Conservation (phyloP, 2,797 vertebrate species). For the Passerculus sandwichensis region DNA sequence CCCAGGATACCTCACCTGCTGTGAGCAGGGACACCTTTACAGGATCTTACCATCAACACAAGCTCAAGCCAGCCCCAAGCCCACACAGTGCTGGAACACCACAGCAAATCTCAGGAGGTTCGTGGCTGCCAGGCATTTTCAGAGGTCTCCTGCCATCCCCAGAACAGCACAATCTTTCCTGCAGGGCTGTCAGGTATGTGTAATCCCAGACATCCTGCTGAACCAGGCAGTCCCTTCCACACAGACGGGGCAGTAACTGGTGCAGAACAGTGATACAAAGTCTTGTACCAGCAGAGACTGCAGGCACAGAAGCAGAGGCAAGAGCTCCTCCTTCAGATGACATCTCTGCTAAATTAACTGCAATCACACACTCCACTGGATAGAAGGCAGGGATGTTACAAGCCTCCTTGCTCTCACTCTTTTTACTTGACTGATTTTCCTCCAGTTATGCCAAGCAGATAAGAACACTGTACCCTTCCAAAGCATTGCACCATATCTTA, state of each 20-base stretch:
- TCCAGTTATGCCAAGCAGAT: background rate
- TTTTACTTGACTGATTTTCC: background rate
- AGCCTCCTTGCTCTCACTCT: background rate
- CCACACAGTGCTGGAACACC: background rate
- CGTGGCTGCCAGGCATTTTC: background rate
- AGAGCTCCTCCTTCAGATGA: slow-evolving; percentile 28
- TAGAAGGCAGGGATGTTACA: background rate
- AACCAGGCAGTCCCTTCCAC: background rate
- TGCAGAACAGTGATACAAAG: fast-evolving
- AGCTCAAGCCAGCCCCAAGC: background rate
- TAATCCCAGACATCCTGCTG: background rate
- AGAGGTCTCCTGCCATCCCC: background rate
- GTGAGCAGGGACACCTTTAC: background rate
- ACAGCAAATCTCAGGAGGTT: background rate
- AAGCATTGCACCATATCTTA: background rate
- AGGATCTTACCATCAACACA: background rate
- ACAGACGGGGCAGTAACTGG: background rate
- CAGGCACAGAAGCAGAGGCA: background rate
- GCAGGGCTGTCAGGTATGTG: background rate
- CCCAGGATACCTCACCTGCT: background rate
- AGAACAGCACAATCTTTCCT: background rate
- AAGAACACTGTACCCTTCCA: background rate
- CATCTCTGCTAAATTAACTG: background rate
- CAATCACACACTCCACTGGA: background rate
- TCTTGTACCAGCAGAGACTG: background rate